A percentile compares a stretch with the other conserved stretches of the same genome.
These are phyloP conservation scores for Lasioglossum oenotherae DNA, from an alignment of 2,888 invertebrate species.

Conservation along the genomic window DNA sequence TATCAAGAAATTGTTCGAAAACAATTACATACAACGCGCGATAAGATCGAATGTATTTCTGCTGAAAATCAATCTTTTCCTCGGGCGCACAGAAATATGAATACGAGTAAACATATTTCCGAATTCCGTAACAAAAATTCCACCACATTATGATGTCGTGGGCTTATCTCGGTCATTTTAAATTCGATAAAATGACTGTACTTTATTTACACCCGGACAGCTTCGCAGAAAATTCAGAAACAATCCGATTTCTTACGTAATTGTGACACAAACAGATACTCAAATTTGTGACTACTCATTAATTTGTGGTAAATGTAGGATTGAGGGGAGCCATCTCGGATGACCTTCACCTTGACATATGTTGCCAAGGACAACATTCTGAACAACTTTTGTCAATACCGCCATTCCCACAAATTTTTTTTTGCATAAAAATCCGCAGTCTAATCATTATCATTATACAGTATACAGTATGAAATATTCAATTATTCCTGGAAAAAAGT, in stretches of 20 bases:
- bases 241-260: neutral
- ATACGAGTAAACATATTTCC: neutral
- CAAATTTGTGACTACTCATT: no score
- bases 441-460: neutral
- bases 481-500: neutral
- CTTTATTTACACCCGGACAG: neutral
- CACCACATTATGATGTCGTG: neutral
- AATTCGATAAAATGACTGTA: neutral
- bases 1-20: neutral
- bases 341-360: no score
- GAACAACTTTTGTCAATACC: no score
- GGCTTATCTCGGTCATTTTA: neutral
- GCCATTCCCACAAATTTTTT: no score
- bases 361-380: no score
- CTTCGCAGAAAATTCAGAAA: neutral
- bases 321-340: no score
- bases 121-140: neutral
- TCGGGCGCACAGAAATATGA: neutral
- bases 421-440: no score
- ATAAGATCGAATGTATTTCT: neutral
- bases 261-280: neutral
- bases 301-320: no score
- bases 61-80: neutral
- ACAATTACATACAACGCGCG: neutral
- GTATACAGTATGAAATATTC: neutral